These are phyloP conservation scores for Dromas ardeola DNA, from an alignment of 2,113 vertebrate species.

Conservation along the genomic window DNA sequence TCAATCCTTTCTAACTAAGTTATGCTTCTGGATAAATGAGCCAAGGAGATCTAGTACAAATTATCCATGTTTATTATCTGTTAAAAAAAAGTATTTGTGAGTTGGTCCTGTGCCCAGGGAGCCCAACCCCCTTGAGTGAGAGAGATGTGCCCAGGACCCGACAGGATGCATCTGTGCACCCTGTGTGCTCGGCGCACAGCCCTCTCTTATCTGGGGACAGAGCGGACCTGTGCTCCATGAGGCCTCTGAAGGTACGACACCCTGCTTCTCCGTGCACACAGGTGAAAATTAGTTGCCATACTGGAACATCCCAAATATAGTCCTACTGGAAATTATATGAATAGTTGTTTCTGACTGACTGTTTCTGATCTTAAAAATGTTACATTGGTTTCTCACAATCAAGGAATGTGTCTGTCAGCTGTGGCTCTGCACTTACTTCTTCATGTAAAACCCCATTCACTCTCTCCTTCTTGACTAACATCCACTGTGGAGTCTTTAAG, in stretches of 20 bases:
- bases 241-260: rapidly evolving
- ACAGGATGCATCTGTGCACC: neutral
- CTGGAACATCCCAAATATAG: neutral
- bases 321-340: neutral
- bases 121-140: neutral
- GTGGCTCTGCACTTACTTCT: neutral
- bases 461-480: neutral
- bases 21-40: neutral
- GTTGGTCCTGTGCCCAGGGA: neutral
- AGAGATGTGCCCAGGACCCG: neutral
- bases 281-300: neutral
- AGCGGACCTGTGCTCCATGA: neutral
- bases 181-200: neutral
- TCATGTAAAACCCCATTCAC: neutral
- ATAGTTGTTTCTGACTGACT: neutral
- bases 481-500: neutral
- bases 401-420: neutral
- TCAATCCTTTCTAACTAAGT: neutral
- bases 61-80: neutral
- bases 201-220: neutral
- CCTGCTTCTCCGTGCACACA: neutral
- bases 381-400: neutral
- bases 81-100: neutral
- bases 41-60: neutral
- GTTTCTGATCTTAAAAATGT: neutral